Evolutionary conservation across 2,797 vertebrate genomes (phyloP), one percentile per base, ranked within the genome.

Genomic region (Limnodromus scolopaceus): DNA sequence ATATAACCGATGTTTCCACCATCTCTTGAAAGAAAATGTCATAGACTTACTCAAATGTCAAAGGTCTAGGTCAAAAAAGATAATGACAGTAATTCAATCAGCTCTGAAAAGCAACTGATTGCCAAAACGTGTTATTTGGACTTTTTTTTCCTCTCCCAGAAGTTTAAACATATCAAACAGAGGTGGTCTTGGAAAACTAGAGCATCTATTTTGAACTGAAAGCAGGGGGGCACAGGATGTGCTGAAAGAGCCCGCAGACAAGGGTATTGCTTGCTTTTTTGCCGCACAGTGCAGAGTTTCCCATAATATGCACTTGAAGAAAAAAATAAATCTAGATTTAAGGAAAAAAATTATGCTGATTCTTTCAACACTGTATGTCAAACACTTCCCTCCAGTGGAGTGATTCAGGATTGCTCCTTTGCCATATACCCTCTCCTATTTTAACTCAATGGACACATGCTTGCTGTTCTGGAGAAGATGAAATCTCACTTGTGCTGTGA

Each of bases 331-430:
- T 10, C 11, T 19, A 65, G 20, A 63, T 80, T 79, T 80, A 91
- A 72, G 15, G 15, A 60, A 38, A 82, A 71, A 86, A 72, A 54
- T 36, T 36, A 38, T 11, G 14, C 22, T 49, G 49, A 32, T 76
- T 6, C 8, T 63, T 75, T 75, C 0, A 0, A 66, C 80, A 55
- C 88, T 54, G 45, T 22, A 8, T 65, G 30, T 83, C 63, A 91
- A 95, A 96, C 80, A 93, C 84, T 94, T 82, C 93, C 95, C 95
- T 92, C 94, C 92, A 94, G 92, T 93, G 95, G 92, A 87, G 60
- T 6, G 9, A 85, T n/a, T 54, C 32, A 80, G 89, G 75, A 91
- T 68, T 85, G 78, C 71, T 63, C 12, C 69, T 39, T 41, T 53
- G 6, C 49, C 54, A 55, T 7, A 14, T 8, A 60, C 12, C 22